Percentiles rank a stretch among this genome's conserved stretches.
phyloP scores from a whole-genome alignment of 2,888 invertebrate genomes.

The Zygaena filipendulae region DNA sequence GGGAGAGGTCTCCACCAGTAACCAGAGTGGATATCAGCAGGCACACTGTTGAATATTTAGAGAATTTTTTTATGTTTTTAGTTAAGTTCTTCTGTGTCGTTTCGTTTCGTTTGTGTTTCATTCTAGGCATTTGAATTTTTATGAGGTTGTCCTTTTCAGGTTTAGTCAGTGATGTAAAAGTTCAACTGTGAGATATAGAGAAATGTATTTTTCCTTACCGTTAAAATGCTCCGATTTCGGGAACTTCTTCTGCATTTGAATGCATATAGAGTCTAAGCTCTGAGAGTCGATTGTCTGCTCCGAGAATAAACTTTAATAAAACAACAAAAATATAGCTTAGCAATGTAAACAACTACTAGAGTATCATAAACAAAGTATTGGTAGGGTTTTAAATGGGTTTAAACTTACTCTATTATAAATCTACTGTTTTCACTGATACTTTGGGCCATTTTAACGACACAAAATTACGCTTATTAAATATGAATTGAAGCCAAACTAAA shows the following conservation, averaged over 20 bases:
- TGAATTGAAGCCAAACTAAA: too few relatives aligned
- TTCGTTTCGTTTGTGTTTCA: too few relatives aligned
- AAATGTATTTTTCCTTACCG: too few relatives aligned
- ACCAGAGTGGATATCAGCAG: slow-evolving; percentile 53
- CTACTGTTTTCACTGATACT: slow-evolving; percentile 58
- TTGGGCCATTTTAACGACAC: slow-evolving; percentile 44
- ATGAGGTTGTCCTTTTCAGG: too few relatives aligned
- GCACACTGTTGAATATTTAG: slow-evolving; percentile 40
- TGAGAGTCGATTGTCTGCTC: slow-evolving; percentile 79
- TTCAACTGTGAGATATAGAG: too few relatives aligned
- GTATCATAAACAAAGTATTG: slow-evolving; percentile 1
- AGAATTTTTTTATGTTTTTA: slow-evolving; percentile 2
- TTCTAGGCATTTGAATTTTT: too few relatives aligned
- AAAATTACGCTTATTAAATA: too few relatives aligned
- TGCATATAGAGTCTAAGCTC: slow-evolving; percentile 79
- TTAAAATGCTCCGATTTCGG: slow-evolving; percentile 83
- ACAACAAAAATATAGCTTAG: slow-evolving; percentile 12
- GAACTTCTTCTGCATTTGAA: slow-evolving; percentile 82
- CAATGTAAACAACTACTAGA: slow-evolving; percentile 4
- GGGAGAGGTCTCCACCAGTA: slow-evolving; percentile 51
- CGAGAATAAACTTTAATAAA: slow-evolving; percentile 72
- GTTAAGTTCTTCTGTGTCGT: too few relatives aligned
- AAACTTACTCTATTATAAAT: slow-evolving; percentile 58
- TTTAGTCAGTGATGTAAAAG: too few relatives aligned
- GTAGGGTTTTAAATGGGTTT: not conserved